These are phyloP conservation scores for Plagiodera versicolora DNA, from an alignment of 2,888 invertebrate species.

Conservation along the genomic window DNA sequence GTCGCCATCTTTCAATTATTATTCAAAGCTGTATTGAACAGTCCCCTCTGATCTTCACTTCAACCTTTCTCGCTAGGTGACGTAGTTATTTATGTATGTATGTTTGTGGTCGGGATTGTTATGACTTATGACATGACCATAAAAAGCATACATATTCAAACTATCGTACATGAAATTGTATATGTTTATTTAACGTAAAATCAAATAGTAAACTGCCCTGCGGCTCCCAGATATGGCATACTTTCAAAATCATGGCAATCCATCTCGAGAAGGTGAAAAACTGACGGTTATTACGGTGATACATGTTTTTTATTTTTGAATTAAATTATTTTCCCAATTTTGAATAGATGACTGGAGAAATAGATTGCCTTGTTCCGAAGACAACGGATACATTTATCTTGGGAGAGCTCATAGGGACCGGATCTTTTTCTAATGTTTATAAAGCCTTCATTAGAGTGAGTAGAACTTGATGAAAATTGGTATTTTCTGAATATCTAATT, in stretches of 20 bases:
- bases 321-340: constrained; percentile 12
- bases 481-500: too few relatives aligned
- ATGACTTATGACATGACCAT: too few relatives aligned
- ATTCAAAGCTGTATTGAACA: too few relatives aligned
- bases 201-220: too few relatives aligned
- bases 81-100: too few relatives aligned
- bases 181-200: too few relatives aligned
- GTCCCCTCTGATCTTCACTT: too few relatives aligned
- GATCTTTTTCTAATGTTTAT: constrained; percentile 24
- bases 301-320: constrained; percentile 7
- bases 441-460: constrained; percentile 16
- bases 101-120: too few relatives aligned
- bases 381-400: constrained; percentile 13
- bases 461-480: background rate
- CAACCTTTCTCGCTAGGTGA: too few relatives aligned
- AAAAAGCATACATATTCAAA: too few relatives aligned
- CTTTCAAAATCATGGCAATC: constrained; percentile 2
- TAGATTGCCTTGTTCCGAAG: constrained; percentile 8
- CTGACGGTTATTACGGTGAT: constrained; percentile 9
- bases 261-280: constrained; percentile 12
- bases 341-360: constrained; percentile 17
- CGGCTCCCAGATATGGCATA: background rate
- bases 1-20: too few relatives aligned
- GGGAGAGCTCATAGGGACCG: constrained; percentile 18
- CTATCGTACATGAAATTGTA: too few relatives aligned